Evolutionary conservation across 2,888 invertebrate genomes (phyloP), one percentile per base, ranked within the genome.

Genomic region (Drosophila prostipennis): DNA sequence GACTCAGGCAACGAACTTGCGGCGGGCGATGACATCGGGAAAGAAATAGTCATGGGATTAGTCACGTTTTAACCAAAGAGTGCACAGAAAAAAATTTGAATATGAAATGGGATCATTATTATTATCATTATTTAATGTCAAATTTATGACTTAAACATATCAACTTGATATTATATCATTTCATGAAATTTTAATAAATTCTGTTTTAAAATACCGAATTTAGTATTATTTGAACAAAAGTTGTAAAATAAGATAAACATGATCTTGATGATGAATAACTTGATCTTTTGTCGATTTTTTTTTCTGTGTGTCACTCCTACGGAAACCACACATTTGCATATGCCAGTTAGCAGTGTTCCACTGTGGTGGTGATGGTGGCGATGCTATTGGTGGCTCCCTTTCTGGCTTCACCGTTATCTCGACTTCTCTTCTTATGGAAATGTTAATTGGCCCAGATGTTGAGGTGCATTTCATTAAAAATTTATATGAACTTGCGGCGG

Each of bases 31-130:
- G 77, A 72, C 75, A 74, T 65, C 65, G 39, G 64, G 11, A 11
- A 0, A 34, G 5, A 87, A 72, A 86, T 73, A 77, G 79, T 65
- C 68, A 71, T 63, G 72, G 75, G 72, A 83, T 85, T 82, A 87
- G 80, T 83, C 76, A 83, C 76, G 87, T 77, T 83, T 80, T 70
- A 67, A 52, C 79, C 73, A 63, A 52, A 51, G 19, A 68, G 67
- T 26, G 23, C 23, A 23, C 23, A 23, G 23, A 23, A 23, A 2
- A 23, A 23, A 23, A 23, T 23, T 0, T 3, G n/a, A 4, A 23
- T 23, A 23, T 23, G 23, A 23, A 23, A 3, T 23, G 0, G 23
- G 23, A 3, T 23, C 4, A 23, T 23, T 4, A 3, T 4, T 23
- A 23, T 3, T n/a, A n/a, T n/a, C n/a, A n/a, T n/a, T n/a, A 2